Base-by-base conservation (phyloP, 2,113 vertebrate genomes). In the Psephotus haematonotus region DNA sequence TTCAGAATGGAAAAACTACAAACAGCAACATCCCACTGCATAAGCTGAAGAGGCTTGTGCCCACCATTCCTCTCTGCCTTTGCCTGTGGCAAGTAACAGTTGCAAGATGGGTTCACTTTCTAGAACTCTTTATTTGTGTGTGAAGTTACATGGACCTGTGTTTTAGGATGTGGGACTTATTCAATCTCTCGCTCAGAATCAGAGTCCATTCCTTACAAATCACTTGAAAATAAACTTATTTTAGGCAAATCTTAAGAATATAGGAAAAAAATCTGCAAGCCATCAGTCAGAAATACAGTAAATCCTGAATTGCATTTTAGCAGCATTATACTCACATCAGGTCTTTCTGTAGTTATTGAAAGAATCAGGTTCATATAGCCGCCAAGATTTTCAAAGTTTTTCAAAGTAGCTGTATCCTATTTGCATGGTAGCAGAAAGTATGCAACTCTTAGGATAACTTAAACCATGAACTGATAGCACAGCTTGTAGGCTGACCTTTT, bases 281-380 rank as follows among this genome's bases (percentile, higher is more conserved):
- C 10, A 22, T 71, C 44, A 33, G n/a, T 31, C 37, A 93, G 55
- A 92, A 94, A 83, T 67, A 46, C 33, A 90, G 16, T 67, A 75
- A 77, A 88, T 10, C 63, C 4, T 1, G 2, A 17, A 50, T 49
- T 83, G 18, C 29, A 78, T 77, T 96, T 93, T 83, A 50, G 50
- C 28, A 77, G 46, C 4, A 0, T 90, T 72, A 43, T 97, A 96
- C 90, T 97, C 52, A 94, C 95, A 60, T 83, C 20, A 69, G 63
- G 27, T 82, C 37, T 59, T 93, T 80, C 88, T 28, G 76, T 50
- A 86, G 72, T 41, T 80, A 53, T 67, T 53, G 75, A 59, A 86
- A 92, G 78, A 63, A 80, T 77, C 71, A 37, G 25, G 28, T 57
- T 87, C 63, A 31, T n/a, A 2, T 17, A 82, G 43, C 47, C 52